A percentile compares a stretch with the other conserved stretches of the same genome.
These are phyloP conservation scores for Troilus luridus DNA, from an alignment of 2,888 invertebrate genomes.

Conservation along the genomic window DNA sequence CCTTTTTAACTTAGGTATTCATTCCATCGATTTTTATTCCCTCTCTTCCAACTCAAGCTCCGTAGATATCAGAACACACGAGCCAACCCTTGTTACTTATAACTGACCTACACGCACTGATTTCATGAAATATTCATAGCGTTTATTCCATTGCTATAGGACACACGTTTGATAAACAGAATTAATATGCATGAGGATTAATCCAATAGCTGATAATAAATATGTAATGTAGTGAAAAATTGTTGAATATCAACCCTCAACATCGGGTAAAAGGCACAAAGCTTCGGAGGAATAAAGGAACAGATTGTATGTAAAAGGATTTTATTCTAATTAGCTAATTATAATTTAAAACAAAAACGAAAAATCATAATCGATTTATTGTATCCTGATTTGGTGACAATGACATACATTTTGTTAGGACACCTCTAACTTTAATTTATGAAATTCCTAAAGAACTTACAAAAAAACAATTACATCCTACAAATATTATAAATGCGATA, in stretches of 20 bases:
- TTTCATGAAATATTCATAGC: slow-evolving; percentile 2
- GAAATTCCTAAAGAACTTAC: too few species aligned
- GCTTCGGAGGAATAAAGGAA: background rate
- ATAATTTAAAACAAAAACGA: too few species aligned
- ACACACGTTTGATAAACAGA: background rate
- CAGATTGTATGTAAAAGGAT: too few species aligned
- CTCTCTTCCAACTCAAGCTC: background rate
- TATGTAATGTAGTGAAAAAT: background rate
- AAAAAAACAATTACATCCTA: too few species aligned
- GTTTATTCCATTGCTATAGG: background rate
- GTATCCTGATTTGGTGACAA: too few species aligned
- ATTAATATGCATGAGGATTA: slow-evolving; percentile 2
- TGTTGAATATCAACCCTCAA: background rate
- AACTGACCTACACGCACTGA: slow-evolving; percentile 1
- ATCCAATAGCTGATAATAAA: background rate
- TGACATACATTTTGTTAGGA: too few species aligned
- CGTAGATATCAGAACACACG: background rate
- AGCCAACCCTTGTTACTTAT: too few species aligned
- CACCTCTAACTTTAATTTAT: too few species aligned
- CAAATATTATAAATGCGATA: too few species aligned
- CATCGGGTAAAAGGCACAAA: background rate
- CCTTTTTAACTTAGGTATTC: background rate
- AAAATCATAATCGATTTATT: too few species aligned
- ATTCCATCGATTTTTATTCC: background rate
- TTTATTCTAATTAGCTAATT: too few species aligned